Percentiles rank a stretch among this genome's conserved stretches.
phyloP scores from a whole-genome alignment of 2,888 invertebrate genomes.

The Polylopha cassiicola region DNA sequence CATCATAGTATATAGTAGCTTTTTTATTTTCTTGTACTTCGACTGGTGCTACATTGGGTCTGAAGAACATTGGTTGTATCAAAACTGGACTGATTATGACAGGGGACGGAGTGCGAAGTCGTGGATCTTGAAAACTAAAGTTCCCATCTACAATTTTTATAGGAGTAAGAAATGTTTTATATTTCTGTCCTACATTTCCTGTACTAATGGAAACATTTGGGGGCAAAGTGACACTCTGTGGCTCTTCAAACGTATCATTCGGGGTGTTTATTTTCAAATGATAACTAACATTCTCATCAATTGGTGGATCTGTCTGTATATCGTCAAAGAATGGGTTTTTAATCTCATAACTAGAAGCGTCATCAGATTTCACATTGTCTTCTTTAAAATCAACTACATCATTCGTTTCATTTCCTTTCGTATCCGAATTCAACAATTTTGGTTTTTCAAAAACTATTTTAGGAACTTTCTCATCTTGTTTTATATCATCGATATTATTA shows the following conservation, averaged over 20 bases:
- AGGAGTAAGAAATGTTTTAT: slow-evolving; percentile 51
- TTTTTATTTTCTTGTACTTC: slow-evolving; percentile 35
- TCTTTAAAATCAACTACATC: not conserved
- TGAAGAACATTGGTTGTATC: slow-evolving; percentile 56
- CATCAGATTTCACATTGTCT: not conserved
- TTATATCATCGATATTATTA: slow-evolving; percentile 12
- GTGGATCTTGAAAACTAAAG: slow-evolving; percentile 25
- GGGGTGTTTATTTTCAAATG: slow-evolving; percentile 63
- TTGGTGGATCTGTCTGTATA: slow-evolving; percentile 27
- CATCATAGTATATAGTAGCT: slow-evolving; percentile 58
- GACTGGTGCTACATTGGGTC: slow-evolving; percentile 27
- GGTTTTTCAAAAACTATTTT: not conserved
- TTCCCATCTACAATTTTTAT: slow-evolving; percentile 46
- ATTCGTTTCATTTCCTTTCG: too few relatives aligned
- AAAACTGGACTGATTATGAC: slow-evolving; percentile 62
- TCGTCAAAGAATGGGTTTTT: slow-evolving; percentile 30
- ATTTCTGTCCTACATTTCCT: slow-evolving; percentile 31
- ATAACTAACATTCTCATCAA: slow-evolving; percentile 58
- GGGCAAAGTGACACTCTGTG: slow-evolving; percentile 27
- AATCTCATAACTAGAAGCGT: slow-evolving; percentile 14
- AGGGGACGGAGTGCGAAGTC: slow-evolving; percentile 45
- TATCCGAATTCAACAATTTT: too few relatives aligned
- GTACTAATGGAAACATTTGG: slow-evolving; percentile 28
- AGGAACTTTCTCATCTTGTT: slow-evolving; percentile 5
- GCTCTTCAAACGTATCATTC: slow-evolving; percentile 39